Base-by-base conservation (phyloP, 64 coral and sea anemone species). In the Montipora capricornis region DNA sequence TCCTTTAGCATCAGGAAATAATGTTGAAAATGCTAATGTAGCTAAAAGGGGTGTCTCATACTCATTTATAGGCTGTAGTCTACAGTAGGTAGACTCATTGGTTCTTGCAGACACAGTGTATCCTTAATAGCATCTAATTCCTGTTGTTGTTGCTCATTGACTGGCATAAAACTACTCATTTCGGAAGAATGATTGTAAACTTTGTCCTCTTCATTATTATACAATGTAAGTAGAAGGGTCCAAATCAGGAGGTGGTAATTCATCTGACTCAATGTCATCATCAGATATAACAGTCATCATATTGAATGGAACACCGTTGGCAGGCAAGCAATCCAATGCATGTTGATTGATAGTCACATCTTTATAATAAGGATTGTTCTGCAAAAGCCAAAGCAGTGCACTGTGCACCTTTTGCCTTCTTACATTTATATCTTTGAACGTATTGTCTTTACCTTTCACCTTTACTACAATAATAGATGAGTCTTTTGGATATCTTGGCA, bases 131-230 rank as follows among this genome's bases (percentile, higher is more conserved):
- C 60, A 78, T 93, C 53, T 20, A 60, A 15, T 93, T 93, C 91
- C 53, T 87, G 26, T 61, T 93, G 50, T 52, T 82, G 26, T 47
- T 87, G 50, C 67, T 82, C 59, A 48, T 87, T 93, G 44, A 78
- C 82, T 60, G 91, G 91, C 69, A 88, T 83, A 74, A 88, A 93
- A 80, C 83, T 93, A 37, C 57, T 80, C 68, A 66, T 80, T 71
- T 93, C 64, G 44, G 82, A 67, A 44, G 59, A 15, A 20, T 60
- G 37, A 58, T 80, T 78, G n/a, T 88, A 49, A 8, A 59, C 66
- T 87, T 85, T 61, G 53, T 93, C 83, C 46, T 87, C 44, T 49
- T 93, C 76, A 26, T 73, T 10, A 77, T 15, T 14, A 64, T 11
- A 24, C 22, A 24, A 24, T 24, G 22, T 24, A 24, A 24, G 24